phyloP scores from a whole-genome alignment of 2,797 vertebrate genomes.

The Zalophus californianus region DNA sequence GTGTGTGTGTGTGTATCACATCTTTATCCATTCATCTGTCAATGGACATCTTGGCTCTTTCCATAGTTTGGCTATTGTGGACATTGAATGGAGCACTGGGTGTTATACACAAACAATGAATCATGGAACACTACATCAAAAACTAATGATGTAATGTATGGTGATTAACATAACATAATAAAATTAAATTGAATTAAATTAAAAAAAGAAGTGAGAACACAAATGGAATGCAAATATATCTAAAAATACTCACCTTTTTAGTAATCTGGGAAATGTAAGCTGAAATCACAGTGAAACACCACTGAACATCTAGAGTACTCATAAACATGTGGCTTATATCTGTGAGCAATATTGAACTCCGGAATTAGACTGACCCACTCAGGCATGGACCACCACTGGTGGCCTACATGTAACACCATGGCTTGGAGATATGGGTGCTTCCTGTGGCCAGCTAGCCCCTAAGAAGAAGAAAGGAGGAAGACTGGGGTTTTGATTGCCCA shows the following conservation, averaged over 20 bases:
- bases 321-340: background rate
- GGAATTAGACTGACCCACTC: background rate
- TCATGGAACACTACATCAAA: too few species aligned
- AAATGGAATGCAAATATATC: background rate
- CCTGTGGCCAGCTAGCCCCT: background rate
- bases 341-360: background rate
- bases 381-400: background rate
- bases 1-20: too few species aligned
- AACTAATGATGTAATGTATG: too few species aligned
- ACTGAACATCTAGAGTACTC: background rate
- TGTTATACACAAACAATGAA: too few species aligned
- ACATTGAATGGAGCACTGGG: too few species aligned
- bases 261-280: background rate
- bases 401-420: background rate
- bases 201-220: background rate
- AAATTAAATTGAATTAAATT: too few species aligned
- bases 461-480: background rate
- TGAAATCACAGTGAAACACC: background rate
- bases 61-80: too few species aligned
- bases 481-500: background rate
- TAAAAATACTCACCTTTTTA: background rate
- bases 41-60: too few species aligned
- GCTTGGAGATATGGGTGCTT: background rate
- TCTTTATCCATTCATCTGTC: too few species aligned
- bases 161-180: too few species aligned